Conservation (phyloP, 2,888 invertebrate species). For the Volucella inflata region DNA sequence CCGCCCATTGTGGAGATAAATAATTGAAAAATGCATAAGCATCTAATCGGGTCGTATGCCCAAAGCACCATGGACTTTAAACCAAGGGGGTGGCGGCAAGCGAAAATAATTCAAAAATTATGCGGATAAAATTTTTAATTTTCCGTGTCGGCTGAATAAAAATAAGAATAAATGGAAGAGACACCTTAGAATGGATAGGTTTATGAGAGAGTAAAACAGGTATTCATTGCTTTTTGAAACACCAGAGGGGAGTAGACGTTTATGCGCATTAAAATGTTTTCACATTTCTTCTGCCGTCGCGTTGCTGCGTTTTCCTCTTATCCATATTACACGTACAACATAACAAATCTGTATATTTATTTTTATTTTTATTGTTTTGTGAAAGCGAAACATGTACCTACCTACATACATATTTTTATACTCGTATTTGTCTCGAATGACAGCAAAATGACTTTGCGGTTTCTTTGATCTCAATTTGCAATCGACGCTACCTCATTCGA, state of each 20-base stretch:
- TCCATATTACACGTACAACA: slow-evolving; percentile 40
- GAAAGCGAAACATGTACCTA: slow-evolving; percentile 22
- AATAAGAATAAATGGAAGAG: slow-evolving; percentile 58
- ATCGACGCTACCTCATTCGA: slow-evolving; percentile 45
- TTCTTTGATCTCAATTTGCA: slow-evolving; percentile 57
- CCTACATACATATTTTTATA: slow-evolving; percentile 25
- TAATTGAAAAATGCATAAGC: slow-evolving; percentile 76
- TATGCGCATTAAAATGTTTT: slow-evolving; percentile 70
- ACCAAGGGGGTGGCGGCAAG: slow-evolving; percentile 77
- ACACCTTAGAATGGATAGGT: slow-evolving; percentile 70
- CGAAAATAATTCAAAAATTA: slow-evolving; percentile 83
- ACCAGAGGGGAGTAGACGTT: slow-evolving; percentile 66
- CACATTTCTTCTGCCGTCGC: slow-evolving; percentile 57
- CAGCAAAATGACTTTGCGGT: slow-evolving; percentile 38
- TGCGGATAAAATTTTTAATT: slow-evolving; percentile 83
- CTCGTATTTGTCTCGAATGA: slow-evolving; percentile 49
- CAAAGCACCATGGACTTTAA: slow-evolving; percentile 62
- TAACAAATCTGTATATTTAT: slow-evolving; percentile 43
- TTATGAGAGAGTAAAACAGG: slow-evolving; percentile 66
- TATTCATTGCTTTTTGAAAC: slow-evolving; percentile 68
- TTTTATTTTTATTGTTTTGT: too few relatives aligned
- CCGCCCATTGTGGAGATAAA: slow-evolving; percentile 76
- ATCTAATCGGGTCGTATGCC: slow-evolving; percentile 76
- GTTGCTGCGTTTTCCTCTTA: slow-evolving; percentile 40
- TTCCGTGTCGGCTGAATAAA: slow-evolving; percentile 72